Percentiles rank a stretch among this genome's conserved stretches.
Conservation (phyloP, 2,797 vertebrate species). For the Vireo griseus region DNA sequence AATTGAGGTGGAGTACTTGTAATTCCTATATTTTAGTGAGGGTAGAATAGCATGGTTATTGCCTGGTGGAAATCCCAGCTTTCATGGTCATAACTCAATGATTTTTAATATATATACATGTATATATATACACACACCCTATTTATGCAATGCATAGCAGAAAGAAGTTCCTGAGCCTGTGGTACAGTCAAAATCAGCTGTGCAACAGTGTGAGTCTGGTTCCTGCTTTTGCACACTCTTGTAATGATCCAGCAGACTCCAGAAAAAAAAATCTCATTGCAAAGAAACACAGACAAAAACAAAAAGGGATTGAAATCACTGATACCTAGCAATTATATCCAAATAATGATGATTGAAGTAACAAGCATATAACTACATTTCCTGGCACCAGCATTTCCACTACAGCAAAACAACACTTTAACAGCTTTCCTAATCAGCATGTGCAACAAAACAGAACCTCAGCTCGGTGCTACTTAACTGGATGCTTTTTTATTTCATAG, state of each 20-base stretch:
- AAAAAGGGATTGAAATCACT: not conserved
- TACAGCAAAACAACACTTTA: slow-evolving; percentile 58
- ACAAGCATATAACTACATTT: slow-evolving; percentile 59
- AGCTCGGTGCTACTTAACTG: not conserved
- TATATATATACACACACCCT: too few species aligned
- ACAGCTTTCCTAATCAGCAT: slow-evolving; percentile 58
- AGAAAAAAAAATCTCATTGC: not conserved
- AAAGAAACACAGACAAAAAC: not conserved
- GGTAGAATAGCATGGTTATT: not conserved
- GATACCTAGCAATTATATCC: not conserved
- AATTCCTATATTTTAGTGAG: not conserved
- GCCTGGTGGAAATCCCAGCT: not conserved
- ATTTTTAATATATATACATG: not conserved
- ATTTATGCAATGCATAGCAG: not conserved
- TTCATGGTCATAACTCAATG: not conserved
- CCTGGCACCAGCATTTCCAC: slow-evolving; percentile 36
- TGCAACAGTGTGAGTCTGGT: not conserved
- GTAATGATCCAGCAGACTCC: not conserved
- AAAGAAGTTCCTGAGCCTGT: not conserved
- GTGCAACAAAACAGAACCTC: slow-evolving; percentile 38
- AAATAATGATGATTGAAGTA: slow-evolving; percentile 55
- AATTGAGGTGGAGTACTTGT: not conserved
- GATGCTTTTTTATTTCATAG: not conserved
- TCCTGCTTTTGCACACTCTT: not conserved
- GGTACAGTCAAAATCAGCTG: not conserved